Conservation (phyloP, 2,888 invertebrate genomes). For the Mesorhabditis belari region DNA sequence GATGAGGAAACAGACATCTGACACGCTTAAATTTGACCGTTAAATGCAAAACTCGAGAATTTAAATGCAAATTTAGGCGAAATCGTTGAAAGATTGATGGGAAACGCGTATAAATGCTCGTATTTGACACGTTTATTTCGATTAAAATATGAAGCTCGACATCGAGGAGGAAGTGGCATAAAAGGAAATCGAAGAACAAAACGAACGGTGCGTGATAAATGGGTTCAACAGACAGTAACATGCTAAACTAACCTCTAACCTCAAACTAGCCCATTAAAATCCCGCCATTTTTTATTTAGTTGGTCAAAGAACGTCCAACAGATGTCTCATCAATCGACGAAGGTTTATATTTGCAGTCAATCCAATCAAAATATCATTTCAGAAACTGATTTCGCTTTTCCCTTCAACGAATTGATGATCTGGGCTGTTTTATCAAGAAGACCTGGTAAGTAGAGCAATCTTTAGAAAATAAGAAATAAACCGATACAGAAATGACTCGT, state of each 20-base stretch:
- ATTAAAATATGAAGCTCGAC: conserved; percentile 31
- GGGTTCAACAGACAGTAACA: too few relatives aligned
- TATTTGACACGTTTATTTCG: conserved; percentile 85
- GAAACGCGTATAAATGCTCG: conserved; percentile 87
- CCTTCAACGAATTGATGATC: conserved; percentile 84
- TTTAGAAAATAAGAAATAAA: not conserved
- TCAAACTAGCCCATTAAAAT: not conserved
- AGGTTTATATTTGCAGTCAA: not conserved
- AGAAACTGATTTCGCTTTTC: conserved; percentile 67
- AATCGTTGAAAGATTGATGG: conserved; percentile 95
- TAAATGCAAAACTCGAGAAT: too few relatives aligned
- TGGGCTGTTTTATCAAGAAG: conserved; percentile 96
- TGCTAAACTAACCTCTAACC: too few relatives aligned
- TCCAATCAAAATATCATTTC: conserved; percentile 83
- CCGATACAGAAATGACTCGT: conserved; percentile 82
- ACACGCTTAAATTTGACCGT: too few relatives aligned
- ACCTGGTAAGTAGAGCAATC: conserved; percentile 59
- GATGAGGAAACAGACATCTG: too few relatives aligned
- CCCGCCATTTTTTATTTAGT: not conserved
- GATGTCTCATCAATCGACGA: not conserved
- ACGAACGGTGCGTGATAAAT: too few relatives aligned
- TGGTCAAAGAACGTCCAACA: not conserved
- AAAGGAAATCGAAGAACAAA: not conserved
- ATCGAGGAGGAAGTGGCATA: not conserved
- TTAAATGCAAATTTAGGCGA: too few relatives aligned